Evolutionary conservation across 2,113 vertebrate genomes (phyloP).

Genomic region (Fregata magnificens): DNA sequence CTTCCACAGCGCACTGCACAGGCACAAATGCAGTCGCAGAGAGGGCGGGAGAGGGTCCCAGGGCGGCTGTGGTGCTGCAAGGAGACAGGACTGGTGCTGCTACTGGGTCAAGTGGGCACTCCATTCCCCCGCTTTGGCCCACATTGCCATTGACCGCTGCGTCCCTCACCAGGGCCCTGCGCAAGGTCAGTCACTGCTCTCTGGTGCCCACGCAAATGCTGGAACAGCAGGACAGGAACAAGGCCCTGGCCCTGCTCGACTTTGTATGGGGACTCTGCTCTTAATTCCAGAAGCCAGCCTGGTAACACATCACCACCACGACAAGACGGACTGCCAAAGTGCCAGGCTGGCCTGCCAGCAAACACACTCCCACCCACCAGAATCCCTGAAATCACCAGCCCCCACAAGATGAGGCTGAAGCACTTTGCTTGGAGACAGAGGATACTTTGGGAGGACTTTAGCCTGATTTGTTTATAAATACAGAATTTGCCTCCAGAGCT

Average conservation of each 20-base stretch:
- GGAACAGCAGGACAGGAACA: not conserved
- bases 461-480: conserved; percentile 22
- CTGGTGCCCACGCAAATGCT: rapidly evolving
- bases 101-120: rapidly evolving
- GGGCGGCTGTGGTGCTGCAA: not conserved
- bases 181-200: not conserved
- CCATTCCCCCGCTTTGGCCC: rapidly evolving
- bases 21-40: not conserved
- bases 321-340: rapidly evolving
- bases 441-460: not conserved
- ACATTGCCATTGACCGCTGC: rapidly evolving
- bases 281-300: not conserved
- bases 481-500: conserved; percentile 8
- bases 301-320: not conserved
- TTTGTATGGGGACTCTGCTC: rapidly evolving
- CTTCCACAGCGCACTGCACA: rapidly evolving
- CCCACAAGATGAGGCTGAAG: not conserved
- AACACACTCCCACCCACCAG: rapidly evolving
- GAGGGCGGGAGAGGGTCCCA: rapidly evolving
- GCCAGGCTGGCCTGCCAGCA: not conserved
- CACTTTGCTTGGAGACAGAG: not conserved
- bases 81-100: not conserved
- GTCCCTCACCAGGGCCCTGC: no score
- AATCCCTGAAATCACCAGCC: not conserved
- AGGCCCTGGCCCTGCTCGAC: rapidly evolving